Percentiles rank a stretch among this genome's conserved stretches.
Evolutionary conservation across 2,888 invertebrate species (phyloP).

Genomic region (Sussaba pulchella): DNA sequence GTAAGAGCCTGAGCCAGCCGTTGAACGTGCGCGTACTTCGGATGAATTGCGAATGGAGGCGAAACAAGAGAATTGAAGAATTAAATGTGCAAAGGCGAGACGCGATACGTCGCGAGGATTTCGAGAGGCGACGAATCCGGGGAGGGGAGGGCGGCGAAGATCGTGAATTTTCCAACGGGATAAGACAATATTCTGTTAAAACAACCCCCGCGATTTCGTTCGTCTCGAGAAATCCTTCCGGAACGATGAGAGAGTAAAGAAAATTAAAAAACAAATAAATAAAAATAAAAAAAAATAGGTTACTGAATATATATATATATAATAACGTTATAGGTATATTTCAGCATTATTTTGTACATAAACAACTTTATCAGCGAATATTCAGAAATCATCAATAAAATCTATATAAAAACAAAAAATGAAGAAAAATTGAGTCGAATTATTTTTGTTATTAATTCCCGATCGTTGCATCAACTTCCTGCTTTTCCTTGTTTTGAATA

Average conservation of each 20-base stretch:
- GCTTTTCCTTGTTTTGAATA: no score
- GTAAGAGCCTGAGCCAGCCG: constrained; percentile 23
- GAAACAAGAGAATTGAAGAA: constrained; percentile 56
- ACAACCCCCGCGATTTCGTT: constrained; percentile 32
- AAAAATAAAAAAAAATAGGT: constrained; percentile 70
- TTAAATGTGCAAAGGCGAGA: constrained; percentile 48
- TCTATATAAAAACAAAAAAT: constrained; percentile 78
- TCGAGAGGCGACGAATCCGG: constrained; percentile 30
- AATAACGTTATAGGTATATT: constrained; percentile 80
- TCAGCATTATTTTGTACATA: constrained; percentile 83
- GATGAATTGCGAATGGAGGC: constrained; percentile 52
- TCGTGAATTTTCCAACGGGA: no score
- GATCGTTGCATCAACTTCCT: no score
- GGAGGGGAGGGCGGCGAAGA: constrained; percentile 15
- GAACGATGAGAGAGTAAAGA: constrained; percentile 45
- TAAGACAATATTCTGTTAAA: background rate
- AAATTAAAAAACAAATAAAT: background rate
- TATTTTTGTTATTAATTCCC: background rate
- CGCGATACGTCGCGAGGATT: constrained; percentile 23
- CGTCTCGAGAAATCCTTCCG: constrained; percentile 41
- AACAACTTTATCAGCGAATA: constrained; percentile 82
- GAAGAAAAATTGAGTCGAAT: constrained; percentile 23
- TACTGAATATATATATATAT: constrained; percentile 75
- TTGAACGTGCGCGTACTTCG: constrained; percentile 44
- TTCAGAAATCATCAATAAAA: constrained; percentile 82